Evolutionary conservation across 2,888 invertebrate genomes (phyloP).

Genomic region (Macrosoma leucophasiata): DNA sequence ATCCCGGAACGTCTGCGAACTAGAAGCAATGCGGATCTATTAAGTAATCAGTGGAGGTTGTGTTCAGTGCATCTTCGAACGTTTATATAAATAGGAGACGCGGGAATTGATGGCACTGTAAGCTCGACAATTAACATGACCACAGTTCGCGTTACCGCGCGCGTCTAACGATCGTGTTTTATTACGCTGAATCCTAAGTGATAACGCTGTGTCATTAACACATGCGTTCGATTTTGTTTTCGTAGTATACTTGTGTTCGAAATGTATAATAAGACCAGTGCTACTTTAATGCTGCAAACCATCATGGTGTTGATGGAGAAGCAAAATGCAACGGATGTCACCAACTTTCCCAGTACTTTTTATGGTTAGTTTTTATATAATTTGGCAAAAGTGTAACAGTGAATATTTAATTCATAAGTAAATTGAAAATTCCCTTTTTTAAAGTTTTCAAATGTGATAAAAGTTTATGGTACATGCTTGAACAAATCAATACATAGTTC

Average conservation of each 20-base stretch:
- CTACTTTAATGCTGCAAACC: constrained; percentile 67
- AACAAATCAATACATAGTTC: too few relatives aligned
- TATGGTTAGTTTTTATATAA: constrained; percentile 45
- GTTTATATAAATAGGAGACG: constrained; percentile 52
- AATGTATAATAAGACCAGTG: constrained; percentile 68
- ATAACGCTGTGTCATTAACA: constrained; percentile 29
- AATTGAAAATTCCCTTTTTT: too few relatives aligned
- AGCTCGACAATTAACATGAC: constrained; percentile 9
- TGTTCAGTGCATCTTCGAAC: constrained; percentile 43
- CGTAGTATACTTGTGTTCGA: constrained; percentile 20
- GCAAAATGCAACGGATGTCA: constrained; percentile 61
- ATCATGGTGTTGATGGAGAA: constrained; percentile 70
- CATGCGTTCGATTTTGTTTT: constrained; percentile 24
- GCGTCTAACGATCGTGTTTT: constrained; percentile 37
- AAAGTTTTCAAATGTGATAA: too few relatives aligned
- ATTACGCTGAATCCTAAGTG: constrained; percentile 26
- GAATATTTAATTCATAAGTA: too few relatives aligned
- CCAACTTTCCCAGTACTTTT: constrained; percentile 49
- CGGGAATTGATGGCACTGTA: constrained; percentile 40
- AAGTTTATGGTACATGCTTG: too few relatives aligned
- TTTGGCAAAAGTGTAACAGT: too few relatives aligned
- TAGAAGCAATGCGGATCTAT: constrained; percentile 46
- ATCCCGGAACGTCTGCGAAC: constrained; percentile 72
- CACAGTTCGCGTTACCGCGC: constrained; percentile 24
- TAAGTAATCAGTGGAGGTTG: constrained; percentile 43